Evolutionary conservation across 35 echinoderm and acorn worm species (phyloP), one percentile per base, ranked within the genome.

Genomic region (Ophioderma brevispina): DNA sequence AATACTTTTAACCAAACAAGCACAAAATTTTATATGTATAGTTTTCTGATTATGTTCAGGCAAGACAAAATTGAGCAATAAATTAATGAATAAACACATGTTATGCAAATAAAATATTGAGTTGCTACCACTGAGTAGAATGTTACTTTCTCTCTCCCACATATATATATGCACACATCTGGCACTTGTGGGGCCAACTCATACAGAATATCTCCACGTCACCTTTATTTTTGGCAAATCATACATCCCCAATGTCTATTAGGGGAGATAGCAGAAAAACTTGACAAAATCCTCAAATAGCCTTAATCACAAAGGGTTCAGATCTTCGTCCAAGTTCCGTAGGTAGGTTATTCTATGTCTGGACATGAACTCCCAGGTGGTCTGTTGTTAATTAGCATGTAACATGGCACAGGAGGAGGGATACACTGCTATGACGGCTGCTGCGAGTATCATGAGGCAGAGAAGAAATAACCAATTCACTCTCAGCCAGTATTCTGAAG

Each of bases 311-410:
- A 98, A 98, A 0, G 96, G 96, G 78, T 98, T 98, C 42, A 87
- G 83, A 17, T 90, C 84, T 39, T 90, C 92, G 28, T 94, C 96
- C 1, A 98, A 82, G 83, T 98, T 86, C 18, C 90, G 86, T 25
- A 98, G 82, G 49, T 98, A 98, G 5, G 92, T 94, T 76, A 98
- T 98, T 35, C 96, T 85, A 32, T 98, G 90, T 0, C 93, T 81
- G 14, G 96, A 94, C 96, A 98, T 98, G 87, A 98, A 98, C 82
- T 98, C 96, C 96, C 96, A 98, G 0, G 96, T 98, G 40, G 96
- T 98, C 46, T 94, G 92, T 98, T 98, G 38, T 82, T 98, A 39
- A 92, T 84, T 36, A 98, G 87, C 96, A 98, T 92, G 59, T 91
- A 98, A 13, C 88, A 49, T 98, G 96, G 82, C 96, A 98, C 55